These are phyloP conservation scores for Acyrthosiphon pisum DNA, from an alignment of 1,140 invertebrate genomes.

Conservation along the genomic window DNA sequence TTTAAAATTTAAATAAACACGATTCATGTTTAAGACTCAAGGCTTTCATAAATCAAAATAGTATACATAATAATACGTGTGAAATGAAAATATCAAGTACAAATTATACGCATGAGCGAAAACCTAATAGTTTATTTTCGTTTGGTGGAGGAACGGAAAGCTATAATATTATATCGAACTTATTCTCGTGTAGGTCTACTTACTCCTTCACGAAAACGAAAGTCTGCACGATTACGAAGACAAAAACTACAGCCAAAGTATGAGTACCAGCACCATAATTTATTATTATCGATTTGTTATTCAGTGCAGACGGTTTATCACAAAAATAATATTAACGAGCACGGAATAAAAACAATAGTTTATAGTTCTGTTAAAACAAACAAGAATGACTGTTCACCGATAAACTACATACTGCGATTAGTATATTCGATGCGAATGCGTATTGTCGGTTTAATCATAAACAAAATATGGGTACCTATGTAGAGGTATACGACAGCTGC, in stretches of 20 bases:
- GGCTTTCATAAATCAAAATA: neutral
- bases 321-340: conserved; percentile 15
- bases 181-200: neutral
- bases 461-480: neutral
- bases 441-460: neutral
- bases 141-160: neutral
- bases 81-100: neutral
- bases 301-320: neutral
- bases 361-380: neutral
- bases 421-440: neutral
- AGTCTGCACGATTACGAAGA: neutral
- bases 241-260: neutral
- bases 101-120: neutral
- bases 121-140: neutral
- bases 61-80: neutral
- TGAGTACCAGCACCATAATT: neutral
- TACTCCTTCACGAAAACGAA: neutral
- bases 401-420: neutral
- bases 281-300: neutral
- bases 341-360: neutral
- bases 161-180: neutral
- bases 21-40: neutral
- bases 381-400: neutral
- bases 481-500: too few relatives aligned
- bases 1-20: neutral